Evolutionary conservation across 1,140 invertebrate species (phyloP).

Genomic region (Gryon sp.): DNA sequence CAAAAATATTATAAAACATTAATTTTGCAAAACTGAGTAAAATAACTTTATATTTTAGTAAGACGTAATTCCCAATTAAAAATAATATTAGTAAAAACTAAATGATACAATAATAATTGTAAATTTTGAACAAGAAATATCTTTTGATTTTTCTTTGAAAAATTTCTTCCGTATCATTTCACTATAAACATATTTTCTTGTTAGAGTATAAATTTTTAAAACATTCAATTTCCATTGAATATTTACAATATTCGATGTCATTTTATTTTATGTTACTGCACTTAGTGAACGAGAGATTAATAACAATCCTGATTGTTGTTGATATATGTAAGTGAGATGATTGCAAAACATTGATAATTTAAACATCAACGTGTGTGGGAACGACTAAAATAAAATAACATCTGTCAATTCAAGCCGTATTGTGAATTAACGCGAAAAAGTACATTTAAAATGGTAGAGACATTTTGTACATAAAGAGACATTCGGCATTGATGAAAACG

Average conservation of each 20-base stretch:
- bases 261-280: neutral
- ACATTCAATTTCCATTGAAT: neutral
- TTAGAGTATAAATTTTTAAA: no score
- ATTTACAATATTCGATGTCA: neutral
- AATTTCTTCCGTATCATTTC: no score
- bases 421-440: constrained; percentile 53
- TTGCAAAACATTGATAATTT: constrained; percentile 51
- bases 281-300: constrained; percentile 4
- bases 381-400: constrained; percentile 53
- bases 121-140: no score
- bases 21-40: no score
- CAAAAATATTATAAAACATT: no score
- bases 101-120: no score
- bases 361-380: constrained; percentile 31
- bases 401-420: constrained; percentile 53
- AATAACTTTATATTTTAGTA: no score
- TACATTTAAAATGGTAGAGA: constrained; percentile 44
- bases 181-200: no score
- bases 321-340: constrained; percentile 38
- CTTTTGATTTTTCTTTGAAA: no score
- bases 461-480: constrained; percentile 48
- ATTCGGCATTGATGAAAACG: constrained; percentile 61
- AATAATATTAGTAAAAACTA: no score
- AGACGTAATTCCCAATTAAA: no score
- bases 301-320: constrained; percentile 23